phyloP scores from a whole-genome alignment of 23 tunicate genomes.

The Halocynthia aurantium region DNA sequence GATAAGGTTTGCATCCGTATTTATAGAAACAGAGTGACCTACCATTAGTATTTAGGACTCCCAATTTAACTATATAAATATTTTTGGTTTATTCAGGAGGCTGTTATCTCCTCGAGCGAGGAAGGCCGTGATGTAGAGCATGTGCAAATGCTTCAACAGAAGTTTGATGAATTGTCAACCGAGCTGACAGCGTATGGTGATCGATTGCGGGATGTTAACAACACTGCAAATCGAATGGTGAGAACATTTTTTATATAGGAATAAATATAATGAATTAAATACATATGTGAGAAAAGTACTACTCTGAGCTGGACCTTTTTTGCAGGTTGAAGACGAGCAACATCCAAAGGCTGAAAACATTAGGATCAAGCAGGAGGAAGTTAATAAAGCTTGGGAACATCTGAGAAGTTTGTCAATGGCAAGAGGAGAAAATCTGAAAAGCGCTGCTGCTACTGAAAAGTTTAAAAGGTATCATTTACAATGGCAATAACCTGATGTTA shows the following conservation, averaged over 20 bases:
- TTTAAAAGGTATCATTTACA: conserved; percentile 45
- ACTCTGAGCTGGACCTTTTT: not conserved
- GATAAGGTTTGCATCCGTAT: conserved; percentile 68
- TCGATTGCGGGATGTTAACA: conserved; percentile 52
- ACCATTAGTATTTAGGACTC: not conserved
- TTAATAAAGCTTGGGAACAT: conserved; percentile 42
- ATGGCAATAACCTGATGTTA: not conserved
- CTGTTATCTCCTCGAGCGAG: conserved; percentile 39
- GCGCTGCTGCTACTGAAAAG: conserved; percentile 41
- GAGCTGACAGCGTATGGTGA: conserved; percentile 62
- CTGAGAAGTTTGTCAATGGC: conserved; percentile 42
- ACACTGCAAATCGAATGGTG: conserved; percentile 71
- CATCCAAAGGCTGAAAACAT: conserved; percentile 54
- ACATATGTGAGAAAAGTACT: too few relatives aligned
- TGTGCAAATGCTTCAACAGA: conserved; percentile 56
- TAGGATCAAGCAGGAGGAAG: conserved; percentile 41
- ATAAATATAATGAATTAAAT: too few relatives aligned
- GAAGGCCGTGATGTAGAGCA: conserved; percentile 62
- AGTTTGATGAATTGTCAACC: conserved; percentile 54
- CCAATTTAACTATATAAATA: not conserved
- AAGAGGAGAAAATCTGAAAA: conserved; percentile 12
- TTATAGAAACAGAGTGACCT: not conserved
- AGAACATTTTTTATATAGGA: not conserved
- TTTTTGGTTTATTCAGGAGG: conserved; percentile 26
- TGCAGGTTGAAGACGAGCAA: conserved; percentile 34